A percentile compares a stretch with the other conserved stretches of the same genome.
Evolutionary conservation across 2,888 invertebrate species (phyloP).

Genomic region (Eristalis tenax): DNA sequence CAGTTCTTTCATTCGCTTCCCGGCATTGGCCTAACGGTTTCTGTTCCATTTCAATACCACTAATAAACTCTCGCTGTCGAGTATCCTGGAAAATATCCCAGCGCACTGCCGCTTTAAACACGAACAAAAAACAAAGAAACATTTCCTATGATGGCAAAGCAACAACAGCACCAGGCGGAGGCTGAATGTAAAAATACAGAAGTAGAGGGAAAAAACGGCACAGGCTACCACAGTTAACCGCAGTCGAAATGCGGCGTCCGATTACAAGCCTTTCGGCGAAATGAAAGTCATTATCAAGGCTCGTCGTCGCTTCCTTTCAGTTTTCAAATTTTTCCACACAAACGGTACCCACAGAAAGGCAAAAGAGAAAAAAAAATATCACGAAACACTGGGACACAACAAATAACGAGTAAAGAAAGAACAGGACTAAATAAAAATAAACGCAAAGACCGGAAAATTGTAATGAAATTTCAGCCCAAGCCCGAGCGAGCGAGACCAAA

Average conservation of each 20-base stretch:
- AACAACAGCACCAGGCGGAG: neutral
- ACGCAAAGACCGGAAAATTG: conserved; percentile 3
- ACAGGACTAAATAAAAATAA: conserved; percentile 4
- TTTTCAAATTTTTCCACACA: conserved; percentile 29
- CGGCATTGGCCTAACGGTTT: conserved; percentile 18
- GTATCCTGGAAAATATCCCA: conserved; percentile 11
- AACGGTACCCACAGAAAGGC: conserved; percentile 2
- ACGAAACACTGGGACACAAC: neutral
- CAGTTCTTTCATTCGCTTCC: conserved; percentile 13
- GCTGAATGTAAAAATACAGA: neutral
- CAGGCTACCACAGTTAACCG: conserved; percentile 38
- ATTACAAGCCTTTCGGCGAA: conserved; percentile 66
- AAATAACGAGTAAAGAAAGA: conserved; percentile 4
- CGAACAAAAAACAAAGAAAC: conserved; percentile 12
- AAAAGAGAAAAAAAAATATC: neutral
- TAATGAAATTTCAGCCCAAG: conserved; percentile 47
- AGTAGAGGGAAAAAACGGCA: neutral
- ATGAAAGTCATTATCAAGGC: conserved; percentile 65
- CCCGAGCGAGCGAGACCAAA: conserved; percentile 22
- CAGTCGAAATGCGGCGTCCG: conserved; percentile 48
- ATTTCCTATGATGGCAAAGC: neutral
- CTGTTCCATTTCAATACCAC: conserved; percentile 45
- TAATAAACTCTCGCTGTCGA: conserved; percentile 39
- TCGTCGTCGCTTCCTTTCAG: conserved; percentile 37
- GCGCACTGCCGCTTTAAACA: conserved; percentile 27